Evolutionary conservation across 2,888 invertebrate genomes (phyloP).

Genomic region (Oeneis ivallda): DNA sequence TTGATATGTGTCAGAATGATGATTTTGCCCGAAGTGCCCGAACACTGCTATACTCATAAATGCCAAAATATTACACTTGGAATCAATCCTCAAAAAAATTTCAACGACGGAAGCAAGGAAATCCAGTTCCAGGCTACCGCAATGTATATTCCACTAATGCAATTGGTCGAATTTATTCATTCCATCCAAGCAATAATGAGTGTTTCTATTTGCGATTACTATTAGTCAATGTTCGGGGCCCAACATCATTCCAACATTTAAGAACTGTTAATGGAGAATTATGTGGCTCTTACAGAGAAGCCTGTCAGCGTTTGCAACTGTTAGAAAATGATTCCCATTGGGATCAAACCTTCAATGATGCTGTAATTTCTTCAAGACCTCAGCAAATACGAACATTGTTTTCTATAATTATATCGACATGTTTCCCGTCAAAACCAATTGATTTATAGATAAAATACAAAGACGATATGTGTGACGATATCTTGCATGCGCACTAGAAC

Average conservation of each 20-base stretch:
- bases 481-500: no score
- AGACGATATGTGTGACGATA: no score
- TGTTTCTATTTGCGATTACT: slow-evolving; percentile 49
- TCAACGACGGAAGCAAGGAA: neutral
- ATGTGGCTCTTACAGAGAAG: slow-evolving; percentile 43
- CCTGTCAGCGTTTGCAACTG: slow-evolving; percentile 42
- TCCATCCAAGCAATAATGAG: slow-evolving; percentile 55
- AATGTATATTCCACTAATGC: slow-evolving; percentile 49
- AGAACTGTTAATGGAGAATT: slow-evolving; percentile 44
- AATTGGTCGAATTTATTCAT: slow-evolving; percentile 51
- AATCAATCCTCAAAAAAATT: neutral
- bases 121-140: slow-evolving; percentile 11
- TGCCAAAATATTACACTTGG: neutral
- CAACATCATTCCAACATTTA: slow-evolving; percentile 40
- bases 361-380: slow-evolving; percentile 40
- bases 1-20: neutral
- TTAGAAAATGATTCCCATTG: slow-evolving; percentile 43
- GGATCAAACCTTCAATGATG: slow-evolving; percentile 41
- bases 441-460: slow-evolving; percentile 22
- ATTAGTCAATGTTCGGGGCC: slow-evolving; percentile 50
- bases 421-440: slow-evolving; percentile 22
- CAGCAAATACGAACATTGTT: slow-evolving; percentile 43
- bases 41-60: neutral
- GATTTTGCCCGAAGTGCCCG: neutral
- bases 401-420: slow-evolving; percentile 41